Conservation (phyloP, 2,797 vertebrate species). For the Setipinna tenuifilis region DNA sequence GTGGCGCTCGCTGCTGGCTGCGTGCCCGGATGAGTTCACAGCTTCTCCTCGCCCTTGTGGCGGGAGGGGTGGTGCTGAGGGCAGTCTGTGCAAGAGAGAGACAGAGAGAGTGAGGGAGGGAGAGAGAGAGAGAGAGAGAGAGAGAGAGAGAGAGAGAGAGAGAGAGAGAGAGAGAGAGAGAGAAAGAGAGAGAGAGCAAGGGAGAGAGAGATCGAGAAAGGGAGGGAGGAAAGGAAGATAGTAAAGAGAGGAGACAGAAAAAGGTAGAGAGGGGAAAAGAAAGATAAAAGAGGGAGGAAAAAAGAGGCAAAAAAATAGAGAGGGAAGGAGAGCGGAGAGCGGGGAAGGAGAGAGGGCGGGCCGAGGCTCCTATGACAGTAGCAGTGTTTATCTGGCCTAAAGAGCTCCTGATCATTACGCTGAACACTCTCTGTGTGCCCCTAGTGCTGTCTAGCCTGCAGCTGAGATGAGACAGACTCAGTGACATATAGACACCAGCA, state of each 20-base stretch:
- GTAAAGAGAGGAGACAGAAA: no score
- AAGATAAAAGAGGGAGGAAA: no score
- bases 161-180: neutral
- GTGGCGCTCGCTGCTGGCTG: conserved; percentile 1
- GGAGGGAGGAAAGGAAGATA: neutral
- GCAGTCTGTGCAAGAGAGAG: neutral
- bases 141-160: neutral
- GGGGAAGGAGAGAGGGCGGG: no score
- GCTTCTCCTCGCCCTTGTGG: neutral
- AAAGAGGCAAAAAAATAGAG: no score
- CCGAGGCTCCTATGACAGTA: neutral
- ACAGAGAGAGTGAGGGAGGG: neutral
- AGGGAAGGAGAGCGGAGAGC: neutral
- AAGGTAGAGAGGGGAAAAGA: neutral
- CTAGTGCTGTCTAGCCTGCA: no score
- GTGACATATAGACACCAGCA: no score
- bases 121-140: neutral
- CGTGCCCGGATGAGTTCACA: conserved; percentile 1
- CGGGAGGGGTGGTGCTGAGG: neutral
- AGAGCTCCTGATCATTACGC: neutral
- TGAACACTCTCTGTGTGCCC: neutral
- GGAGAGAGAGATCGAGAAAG: neutral
- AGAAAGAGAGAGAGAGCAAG: neutral
- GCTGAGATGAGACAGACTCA: no score
- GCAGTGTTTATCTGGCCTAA: neutral